These are phyloP conservation scores for Ennomos quercinarius DNA, from an alignment of 2,888 invertebrate species.

Conservation along the genomic window DNA sequence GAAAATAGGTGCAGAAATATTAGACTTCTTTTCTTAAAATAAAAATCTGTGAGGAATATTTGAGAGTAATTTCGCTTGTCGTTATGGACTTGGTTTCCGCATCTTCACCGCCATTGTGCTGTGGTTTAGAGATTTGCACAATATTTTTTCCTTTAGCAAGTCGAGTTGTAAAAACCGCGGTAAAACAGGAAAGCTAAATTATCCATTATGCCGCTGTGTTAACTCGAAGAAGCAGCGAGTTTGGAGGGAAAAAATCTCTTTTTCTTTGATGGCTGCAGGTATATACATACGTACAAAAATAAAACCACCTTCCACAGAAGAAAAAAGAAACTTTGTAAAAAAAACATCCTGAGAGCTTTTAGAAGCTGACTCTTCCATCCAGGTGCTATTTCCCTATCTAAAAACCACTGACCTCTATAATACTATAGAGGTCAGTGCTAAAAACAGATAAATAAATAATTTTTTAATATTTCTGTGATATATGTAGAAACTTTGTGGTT, in stretches of 20 bases:
- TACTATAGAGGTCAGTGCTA: no score
- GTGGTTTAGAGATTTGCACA: conserved; percentile 31
- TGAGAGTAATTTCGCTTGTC: conserved; percentile 64
- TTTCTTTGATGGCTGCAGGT: no score
- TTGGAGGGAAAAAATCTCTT: conserved; percentile 7
- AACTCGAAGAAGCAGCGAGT: conserved; percentile 8
- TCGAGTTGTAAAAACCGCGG: conserved; percentile 20
- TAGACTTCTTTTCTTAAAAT: conserved; percentile 35
- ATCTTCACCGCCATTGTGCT: conserved; percentile 51
- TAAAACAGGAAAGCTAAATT: conserved; percentile 22
- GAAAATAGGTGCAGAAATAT: conserved; percentile 31
- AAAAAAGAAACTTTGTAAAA: neutral
- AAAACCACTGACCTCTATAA: neutral
- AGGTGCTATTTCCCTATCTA: no score
- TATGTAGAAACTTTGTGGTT: no score
- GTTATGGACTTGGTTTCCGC: conserved; percentile 49
- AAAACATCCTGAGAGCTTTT: no score
- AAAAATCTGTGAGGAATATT: conserved; percentile 46
- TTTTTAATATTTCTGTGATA: no score
- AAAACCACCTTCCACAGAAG: neutral
- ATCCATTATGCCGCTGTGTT: conserved; percentile 22
- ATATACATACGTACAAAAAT: no score
- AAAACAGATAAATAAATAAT: no score
- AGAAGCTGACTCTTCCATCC: no score
- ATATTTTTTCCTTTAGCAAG: conserved; percentile 25